phyloP scores from a whole-genome alignment of 2,797 vertebrate genomes.

The Peromyscus nudipes region DNA sequence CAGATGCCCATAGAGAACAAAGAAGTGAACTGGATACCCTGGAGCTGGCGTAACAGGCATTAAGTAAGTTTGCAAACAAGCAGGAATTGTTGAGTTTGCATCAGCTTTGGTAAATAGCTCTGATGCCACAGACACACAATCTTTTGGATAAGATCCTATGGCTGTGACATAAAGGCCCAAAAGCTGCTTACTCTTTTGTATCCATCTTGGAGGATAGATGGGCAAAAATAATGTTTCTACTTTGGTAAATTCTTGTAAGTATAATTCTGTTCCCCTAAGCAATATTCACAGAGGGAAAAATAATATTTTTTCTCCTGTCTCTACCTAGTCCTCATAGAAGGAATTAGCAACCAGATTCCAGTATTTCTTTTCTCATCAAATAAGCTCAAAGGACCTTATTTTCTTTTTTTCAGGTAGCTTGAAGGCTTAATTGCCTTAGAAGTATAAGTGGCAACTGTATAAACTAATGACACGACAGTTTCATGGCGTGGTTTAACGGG shows the following conservation, averaged over 20 bases:
- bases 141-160: not conserved
- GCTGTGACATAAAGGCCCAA: not conserved
- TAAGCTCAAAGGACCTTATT: not conserved
- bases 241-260: not conserved
- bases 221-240: not conserved
- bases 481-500: too few relatives aligned
- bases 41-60: not conserved
- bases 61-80: not conserved
- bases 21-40: not conserved
- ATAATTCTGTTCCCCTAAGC: accelerated
- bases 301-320: not conserved
- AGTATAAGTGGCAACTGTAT: not conserved
- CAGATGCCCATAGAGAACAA: not conserved
- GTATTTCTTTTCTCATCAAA: not conserved
- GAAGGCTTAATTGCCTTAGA: not conserved
- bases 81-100: not conserved
- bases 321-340: accelerated
- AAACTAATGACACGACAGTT: not conserved
- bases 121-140: accelerated
- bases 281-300: not conserved
- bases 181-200: not conserved
- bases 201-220: not conserved
- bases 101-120: not conserved
- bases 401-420: not conserved
- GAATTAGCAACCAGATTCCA: not conserved